phyloP scores from a whole-genome alignment of 2,797 vertebrate species.

The Lepilemur septentrionalis region DNA sequence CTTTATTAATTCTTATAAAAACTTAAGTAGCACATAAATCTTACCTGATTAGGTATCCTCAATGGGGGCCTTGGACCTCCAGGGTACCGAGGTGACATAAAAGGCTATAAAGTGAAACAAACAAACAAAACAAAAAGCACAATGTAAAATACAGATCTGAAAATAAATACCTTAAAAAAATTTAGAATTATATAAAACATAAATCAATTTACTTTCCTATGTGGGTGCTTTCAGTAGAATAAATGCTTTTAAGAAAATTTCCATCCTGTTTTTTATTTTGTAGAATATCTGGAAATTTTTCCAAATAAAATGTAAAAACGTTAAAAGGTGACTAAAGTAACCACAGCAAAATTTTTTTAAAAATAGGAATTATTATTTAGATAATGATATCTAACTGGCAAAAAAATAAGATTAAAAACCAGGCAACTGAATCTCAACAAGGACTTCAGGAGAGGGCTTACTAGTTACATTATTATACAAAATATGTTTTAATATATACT shows the following conservation, averaged over 20 bases:
- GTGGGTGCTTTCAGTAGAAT: constrained; percentile 22
- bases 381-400: background rate
- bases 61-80: constrained; percentile 95
- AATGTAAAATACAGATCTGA: constrained; percentile 45
- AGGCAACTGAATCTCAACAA: background rate
- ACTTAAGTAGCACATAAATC: background rate
- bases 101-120: constrained; percentile 87
- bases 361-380: constrained; percentile 34
- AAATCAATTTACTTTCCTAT: constrained; percentile 37
- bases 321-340: background rate
- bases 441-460: background rate
- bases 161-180: constrained; percentile 28
- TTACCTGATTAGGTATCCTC: constrained; percentile 98
- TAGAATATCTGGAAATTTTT: constrained; percentile 12
- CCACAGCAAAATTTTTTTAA: background rate
- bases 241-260: constrained; percentile 37
- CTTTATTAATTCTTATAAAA: background rate
- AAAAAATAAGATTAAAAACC: constrained; percentile 32
- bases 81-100: constrained; percentile 98
- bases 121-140: constrained; percentile 47
- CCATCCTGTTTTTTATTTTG: background rate
- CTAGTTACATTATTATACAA: background rate
- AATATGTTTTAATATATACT: background rate
- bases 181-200: background rate
- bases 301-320: constrained; percentile 31